Evolutionary conservation across 2,797 vertebrate species (phyloP).

Genomic region (Nannoperca australis): DNA sequence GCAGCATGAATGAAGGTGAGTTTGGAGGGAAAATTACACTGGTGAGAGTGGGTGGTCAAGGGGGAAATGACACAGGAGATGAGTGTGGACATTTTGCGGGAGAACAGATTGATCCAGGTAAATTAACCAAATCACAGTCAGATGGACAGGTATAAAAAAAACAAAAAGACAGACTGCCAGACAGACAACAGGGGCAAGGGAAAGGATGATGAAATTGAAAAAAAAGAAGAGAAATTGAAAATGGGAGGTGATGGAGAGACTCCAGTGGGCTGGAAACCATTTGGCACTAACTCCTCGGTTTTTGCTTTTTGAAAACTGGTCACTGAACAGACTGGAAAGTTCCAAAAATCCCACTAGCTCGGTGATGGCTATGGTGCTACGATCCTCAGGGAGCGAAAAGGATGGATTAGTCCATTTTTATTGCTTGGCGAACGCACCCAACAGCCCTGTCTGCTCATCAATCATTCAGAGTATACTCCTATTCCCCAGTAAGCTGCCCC

Average conservation of each 20-base stretch:
- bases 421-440: constrained; percentile 79
- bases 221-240: constrained; percentile 31
- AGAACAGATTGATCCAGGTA: constrained; percentile 66
- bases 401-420: constrained; percentile 85
- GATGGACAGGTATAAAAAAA: constrained; percentile 46
- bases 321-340: constrained; percentile 62
- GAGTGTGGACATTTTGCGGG: constrained; percentile 66
- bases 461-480: constrained; percentile 85
- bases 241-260: constrained; percentile 47
- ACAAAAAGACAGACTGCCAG: constrained; percentile 53
- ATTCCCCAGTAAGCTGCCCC: constrained; percentile 79
- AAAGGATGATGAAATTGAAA: constrained; percentile 28
- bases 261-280: constrained; percentile 47
- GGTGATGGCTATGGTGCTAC: constrained; percentile 57
- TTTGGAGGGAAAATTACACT: constrained; percentile 63
- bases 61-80: constrained; percentile 71
- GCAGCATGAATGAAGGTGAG: constrained; percentile 66
- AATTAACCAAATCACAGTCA: constrained; percentile 67
- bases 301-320: constrained; percentile 67
- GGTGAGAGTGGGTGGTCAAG: constrained; percentile 63
- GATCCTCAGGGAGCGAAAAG: constrained; percentile 72
- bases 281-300: constrained; percentile 55
- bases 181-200: constrained; percentile 32
- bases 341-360: constrained; percentile 56
- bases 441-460: constrained; percentile 84